These are phyloP conservation scores for Astropecten irregularis DNA, from an alignment of 53 echinoderm and acorn worm species.

Conservation along the genomic window DNA sequence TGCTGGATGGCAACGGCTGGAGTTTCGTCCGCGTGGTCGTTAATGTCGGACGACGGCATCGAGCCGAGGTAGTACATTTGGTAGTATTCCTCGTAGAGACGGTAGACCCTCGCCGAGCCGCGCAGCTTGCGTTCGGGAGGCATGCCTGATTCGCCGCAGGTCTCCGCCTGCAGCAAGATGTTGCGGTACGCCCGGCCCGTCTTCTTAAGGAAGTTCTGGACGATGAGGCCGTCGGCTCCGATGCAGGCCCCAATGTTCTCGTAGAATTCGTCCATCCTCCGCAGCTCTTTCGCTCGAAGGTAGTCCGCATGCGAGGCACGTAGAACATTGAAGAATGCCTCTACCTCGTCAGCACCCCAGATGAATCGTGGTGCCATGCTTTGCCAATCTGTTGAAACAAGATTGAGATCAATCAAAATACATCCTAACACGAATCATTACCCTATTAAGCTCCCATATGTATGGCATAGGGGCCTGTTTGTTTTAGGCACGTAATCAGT, in stretches of 20 bases:
- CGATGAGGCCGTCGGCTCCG: constrained; percentile 29
- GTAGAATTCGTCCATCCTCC: constrained; percentile 48
- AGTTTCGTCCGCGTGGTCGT: background rate
- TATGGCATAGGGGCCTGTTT: too few species aligned
- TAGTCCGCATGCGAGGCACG: constrained; percentile 28
- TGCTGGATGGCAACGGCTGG: background rate
- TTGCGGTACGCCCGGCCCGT: constrained; percentile 30
- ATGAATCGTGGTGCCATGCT: constrained; percentile 27
- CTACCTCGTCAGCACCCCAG: constrained; percentile 24
- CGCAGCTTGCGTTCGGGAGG: constrained; percentile 29
- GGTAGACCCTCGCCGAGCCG: constrained; percentile 16
- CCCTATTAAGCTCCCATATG: too few species aligned
- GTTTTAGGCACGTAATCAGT: too few species aligned
- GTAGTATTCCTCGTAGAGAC: constrained; percentile 36
- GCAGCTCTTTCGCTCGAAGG: constrained; percentile 32
- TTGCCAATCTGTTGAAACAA: background rate
- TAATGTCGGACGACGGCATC: background rate
- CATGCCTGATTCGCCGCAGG: background rate
- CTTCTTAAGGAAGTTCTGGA: constrained; percentile 53
- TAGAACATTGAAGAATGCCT: constrained; percentile 32
- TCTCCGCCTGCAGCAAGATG: constrained; percentile 29
- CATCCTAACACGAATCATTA: background rate
- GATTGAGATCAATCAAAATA: background rate
- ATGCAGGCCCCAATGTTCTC: constrained; percentile 38
- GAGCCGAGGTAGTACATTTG: constrained; percentile 48